Conservation (phyloP, 2,797 vertebrate genomes). For the Phylloscopus collybita region DNA sequence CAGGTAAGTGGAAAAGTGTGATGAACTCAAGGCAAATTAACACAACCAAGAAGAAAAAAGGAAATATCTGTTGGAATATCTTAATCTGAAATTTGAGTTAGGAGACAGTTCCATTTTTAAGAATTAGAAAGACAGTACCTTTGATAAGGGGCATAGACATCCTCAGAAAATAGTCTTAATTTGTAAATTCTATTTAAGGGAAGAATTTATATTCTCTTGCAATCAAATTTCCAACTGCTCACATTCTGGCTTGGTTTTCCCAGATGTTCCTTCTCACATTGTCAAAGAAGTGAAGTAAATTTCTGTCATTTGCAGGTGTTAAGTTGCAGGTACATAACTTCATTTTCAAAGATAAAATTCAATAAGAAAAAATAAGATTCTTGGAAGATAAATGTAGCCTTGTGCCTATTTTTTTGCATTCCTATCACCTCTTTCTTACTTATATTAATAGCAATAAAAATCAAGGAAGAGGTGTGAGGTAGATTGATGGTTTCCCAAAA, state of each 20-base stretch:
- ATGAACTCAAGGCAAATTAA: not conserved
- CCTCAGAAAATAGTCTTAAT: not conserved
- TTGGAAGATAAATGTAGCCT: not conserved
- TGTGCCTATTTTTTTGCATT: not conserved
- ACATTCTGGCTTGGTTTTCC: not conserved
- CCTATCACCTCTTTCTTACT: not conserved
- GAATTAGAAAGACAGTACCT: not conserved
- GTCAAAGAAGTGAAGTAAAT: not conserved
- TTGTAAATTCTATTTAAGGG: not conserved
- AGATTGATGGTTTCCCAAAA: not conserved
- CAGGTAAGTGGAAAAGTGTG: not conserved
- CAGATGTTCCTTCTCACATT: conserved; percentile 36
- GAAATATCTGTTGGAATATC: not conserved
- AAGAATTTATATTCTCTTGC: not conserved
- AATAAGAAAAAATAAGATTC: not conserved
- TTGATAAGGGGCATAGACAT: not conserved
- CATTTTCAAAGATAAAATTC: not conserved
- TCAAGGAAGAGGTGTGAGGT: not conserved
- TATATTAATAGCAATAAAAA: not conserved
- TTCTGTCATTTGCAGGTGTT: conserved; percentile 7
- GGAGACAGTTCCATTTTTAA: not conserved
- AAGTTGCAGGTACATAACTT: not conserved
- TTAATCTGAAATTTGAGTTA: not conserved
- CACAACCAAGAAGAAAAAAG: not conserved
- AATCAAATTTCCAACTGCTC: not conserved